phyloP scores from a whole-genome alignment of 2,888 invertebrate genomes.

The Amorpha juglandis region DNA sequence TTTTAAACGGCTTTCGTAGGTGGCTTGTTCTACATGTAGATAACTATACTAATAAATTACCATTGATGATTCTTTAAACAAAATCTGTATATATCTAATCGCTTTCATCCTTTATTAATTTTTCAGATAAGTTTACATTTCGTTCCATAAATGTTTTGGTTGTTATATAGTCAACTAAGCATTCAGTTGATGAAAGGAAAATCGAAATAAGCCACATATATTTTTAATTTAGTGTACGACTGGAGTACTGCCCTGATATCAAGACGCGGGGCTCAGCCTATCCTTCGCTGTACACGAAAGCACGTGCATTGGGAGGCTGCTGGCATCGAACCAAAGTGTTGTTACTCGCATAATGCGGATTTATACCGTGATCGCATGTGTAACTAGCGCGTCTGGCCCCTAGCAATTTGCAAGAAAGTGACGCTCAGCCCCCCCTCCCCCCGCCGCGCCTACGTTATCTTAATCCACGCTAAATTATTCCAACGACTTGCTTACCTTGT shows the following conservation, averaged over 20 bases:
- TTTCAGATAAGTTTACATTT: no score
- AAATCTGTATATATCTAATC: no score
- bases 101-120: no score
- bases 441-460: slow-evolving; percentile 45
- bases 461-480: slow-evolving; percentile 49
- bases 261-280: not conserved
- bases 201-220: no score
- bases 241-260: not conserved
- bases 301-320: slow-evolving; percentile 51
- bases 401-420: slow-evolving; percentile 67
- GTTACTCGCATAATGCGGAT: slow-evolving; percentile 77
- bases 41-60: no score
- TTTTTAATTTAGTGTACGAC: not conserved
- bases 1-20: no score
- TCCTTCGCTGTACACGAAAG: not conserved
- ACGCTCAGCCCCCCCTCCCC: slow-evolving; percentile 42
- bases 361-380: slow-evolving; percentile 60
- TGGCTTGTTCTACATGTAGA: no score
- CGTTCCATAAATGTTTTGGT: no score
- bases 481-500: slow-evolving; percentile 32
- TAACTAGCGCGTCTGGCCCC: slow-evolving; percentile 56
- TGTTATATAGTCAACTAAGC: no score
- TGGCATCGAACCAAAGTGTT: slow-evolving; percentile 80
- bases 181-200: no score
- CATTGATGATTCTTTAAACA: no score